Evolutionary conservation across 2,888 invertebrate species (phyloP).

Genomic region (Elmis aenea): DNA sequence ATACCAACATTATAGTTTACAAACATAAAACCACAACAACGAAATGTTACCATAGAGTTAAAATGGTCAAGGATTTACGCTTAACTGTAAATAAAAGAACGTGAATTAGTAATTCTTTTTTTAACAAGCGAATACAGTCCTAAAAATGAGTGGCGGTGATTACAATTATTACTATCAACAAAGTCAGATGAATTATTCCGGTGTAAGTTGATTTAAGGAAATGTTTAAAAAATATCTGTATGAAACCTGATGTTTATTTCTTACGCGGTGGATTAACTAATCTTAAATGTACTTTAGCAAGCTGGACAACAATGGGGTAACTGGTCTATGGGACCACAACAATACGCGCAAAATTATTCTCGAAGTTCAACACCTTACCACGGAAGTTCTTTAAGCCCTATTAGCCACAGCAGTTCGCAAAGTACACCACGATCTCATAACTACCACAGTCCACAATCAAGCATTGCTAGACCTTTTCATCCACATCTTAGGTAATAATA

Average conservation of each 20-base stretch:
- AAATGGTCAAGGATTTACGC: no score
- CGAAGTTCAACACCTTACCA: constrained; percentile 2
- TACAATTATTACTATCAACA: background rate
- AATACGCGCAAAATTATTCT: constrained; percentile 4
- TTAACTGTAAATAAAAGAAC: no score
- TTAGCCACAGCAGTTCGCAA: background rate
- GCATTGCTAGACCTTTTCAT: constrained; percentile 1
- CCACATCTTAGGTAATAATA: background rate
- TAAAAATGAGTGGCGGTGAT: background rate
- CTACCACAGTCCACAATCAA: constrained; percentile 3
- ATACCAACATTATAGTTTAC: no score
- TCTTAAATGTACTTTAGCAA: no score
- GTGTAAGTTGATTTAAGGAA: background rate
- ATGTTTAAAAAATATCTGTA: no score
- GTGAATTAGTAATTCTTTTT: no score
- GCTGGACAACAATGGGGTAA: constrained; percentile 2
- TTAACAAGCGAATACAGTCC: no score
- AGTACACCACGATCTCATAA: background rate
- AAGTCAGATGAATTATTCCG: background rate
- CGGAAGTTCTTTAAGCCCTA: background rate
- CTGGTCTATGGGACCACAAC: constrained; percentile 2
- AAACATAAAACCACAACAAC: no score
- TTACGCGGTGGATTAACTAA: no score
- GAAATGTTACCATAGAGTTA: no score
- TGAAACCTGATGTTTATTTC: no score